Evolutionary conservation across 2,113 vertebrate genomes (phyloP), one percentile per base, ranked within the genome.

Genomic region (Podilymbus podiceps): DNA sequence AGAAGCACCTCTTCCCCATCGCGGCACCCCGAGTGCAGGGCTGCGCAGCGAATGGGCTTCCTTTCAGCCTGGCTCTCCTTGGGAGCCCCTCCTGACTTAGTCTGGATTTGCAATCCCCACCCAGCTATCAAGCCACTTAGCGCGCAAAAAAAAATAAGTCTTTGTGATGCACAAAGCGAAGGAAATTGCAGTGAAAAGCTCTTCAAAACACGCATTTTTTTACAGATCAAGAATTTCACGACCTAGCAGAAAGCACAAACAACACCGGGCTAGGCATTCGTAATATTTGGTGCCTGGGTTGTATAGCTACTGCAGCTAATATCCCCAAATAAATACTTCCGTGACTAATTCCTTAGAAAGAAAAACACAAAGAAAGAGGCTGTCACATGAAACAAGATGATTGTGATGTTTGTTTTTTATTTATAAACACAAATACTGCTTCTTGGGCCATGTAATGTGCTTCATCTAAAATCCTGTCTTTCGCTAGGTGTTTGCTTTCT

Each of bases 361-460:
- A 55, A 92, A 79, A 94, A 47, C 55, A 89, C 50, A 62, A 93
- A 85, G 88, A 84, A 94, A 78, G 86, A 81, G 64, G 38, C 66
- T 93, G 91, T 94, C 89, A 89, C 66, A 83, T 18, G 71, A 71
- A 96, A 76, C 25, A 30, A 93, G 80, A 87, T 44, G 66, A 89
- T 93, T 96, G 88, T 91, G 66, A 72, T 95, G 66, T 95, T 91
- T 79, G 42, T 58, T 95, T 95, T 94, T 71, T 94, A 56, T 72
- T 91, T 85, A 59, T 59, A 73, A 87, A 52, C 64, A 67, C 55
- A 92, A 85, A 76, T 91, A 92, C 78, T 91, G 73, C 73, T 46
- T 91, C 56, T 89, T 7, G 23, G 90, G 75, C 71, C 93, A 74
- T 74, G 50, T 79, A 80, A 88, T 73, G 38, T 47, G 42, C 84